Base-by-base conservation (phyloP, 2,797 vertebrate genomes). In the Lagorchestes hirsutus region DNA sequence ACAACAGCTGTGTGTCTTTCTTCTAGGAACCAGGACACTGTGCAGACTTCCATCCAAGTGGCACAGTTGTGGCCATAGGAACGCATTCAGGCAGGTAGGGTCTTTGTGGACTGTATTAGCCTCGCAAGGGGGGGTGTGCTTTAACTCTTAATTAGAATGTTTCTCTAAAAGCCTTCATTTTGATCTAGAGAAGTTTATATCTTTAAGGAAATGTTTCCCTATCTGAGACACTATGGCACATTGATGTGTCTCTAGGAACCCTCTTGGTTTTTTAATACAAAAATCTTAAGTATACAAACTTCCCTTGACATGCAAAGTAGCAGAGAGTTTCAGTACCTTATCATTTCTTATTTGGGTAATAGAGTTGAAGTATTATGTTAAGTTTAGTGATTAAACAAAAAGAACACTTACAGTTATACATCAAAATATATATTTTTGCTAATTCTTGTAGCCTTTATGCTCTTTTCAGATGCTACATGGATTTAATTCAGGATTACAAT, bases 1-100 rank as follows among this genome's bases (percentile, higher is more conserved):
- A 92, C 94, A 98, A 96, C 94, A 95, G 93, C 93, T 98, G 82
- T 98, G 92, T 95, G 96, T 98, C 94, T 97, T 87, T 1, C 0
- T 97, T 97, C 92, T 98, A 99, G 99, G 99, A 99, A 97, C 99
- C 99, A 0, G 99, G 99, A 93, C 99, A 99, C 98, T 99, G 99
- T 97, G 99, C 99, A 58, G 99, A 99, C 97, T 99, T 99, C 98
- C 99, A 99, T 98, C 99, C 99, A 94, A 99, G 99, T 18, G 99
- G 99, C 97, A 98, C 99, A 0, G 99, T 99, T 97, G 99, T 99
- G 0, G 99, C 99, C 6, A 99, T 99, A 96, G 99, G 99, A 98
- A 99, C 99, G 0, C 99, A 99, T 98, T 99, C 99, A 87, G 99
- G 99, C 99, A 99, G 99, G 99, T 99, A 98, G 98, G 54, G 34